phyloP scores from a whole-genome alignment of 2,888 invertebrate genomes.

The Hirtodrosophila confusa region DNA sequence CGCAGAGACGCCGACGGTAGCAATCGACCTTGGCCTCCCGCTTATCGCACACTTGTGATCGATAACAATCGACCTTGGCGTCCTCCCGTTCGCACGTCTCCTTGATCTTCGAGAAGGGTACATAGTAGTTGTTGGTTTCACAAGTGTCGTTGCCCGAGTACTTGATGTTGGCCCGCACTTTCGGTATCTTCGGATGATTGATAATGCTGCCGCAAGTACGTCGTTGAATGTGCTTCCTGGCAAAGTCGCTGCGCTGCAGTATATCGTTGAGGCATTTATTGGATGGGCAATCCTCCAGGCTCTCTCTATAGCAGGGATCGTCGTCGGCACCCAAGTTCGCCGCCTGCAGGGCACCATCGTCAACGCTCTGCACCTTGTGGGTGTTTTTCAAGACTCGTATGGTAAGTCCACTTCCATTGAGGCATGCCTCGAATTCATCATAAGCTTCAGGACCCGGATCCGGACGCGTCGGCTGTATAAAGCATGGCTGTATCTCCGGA shows the following conservation, averaged over 20 bases:
- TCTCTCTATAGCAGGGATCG: conserved; percentile 42
- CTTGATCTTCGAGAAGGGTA: conserved; percentile 78
- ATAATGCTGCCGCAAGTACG: conserved; percentile 55
- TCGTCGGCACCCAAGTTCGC: conserved; percentile 35
- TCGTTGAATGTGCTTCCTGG: conserved; percentile 46
- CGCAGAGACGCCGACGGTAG: conserved; percentile 69
- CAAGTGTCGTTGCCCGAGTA: conserved; percentile 82
- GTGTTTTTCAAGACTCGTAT: conserved; percentile 82
- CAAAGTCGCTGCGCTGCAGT: conserved; percentile 50
- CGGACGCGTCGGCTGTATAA: conserved; percentile 60
- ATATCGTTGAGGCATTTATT: conserved; percentile 42
- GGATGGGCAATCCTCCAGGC: conserved; percentile 38
- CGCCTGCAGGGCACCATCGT: conserved; percentile 57
- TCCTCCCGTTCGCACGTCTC: conserved; percentile 63
- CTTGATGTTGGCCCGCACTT: conserved; percentile 82
- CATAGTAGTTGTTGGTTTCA: conserved; percentile 70
- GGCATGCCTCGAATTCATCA: conserved; percentile 83
- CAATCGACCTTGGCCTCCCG: conserved; percentile 67
- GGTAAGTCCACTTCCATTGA: conserved; percentile 76
- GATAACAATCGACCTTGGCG: conserved; percentile 74
- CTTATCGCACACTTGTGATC: conserved; percentile 63
- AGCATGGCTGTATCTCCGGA: conserved; percentile 66
- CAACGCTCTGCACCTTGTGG: conserved; percentile 79
- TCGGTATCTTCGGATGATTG: conserved; percentile 79
- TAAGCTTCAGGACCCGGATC: conserved; percentile 82